Evolutionary conservation across 2,113 vertebrate species (phyloP).

Genomic region (Raphicerus campestris): DNA sequence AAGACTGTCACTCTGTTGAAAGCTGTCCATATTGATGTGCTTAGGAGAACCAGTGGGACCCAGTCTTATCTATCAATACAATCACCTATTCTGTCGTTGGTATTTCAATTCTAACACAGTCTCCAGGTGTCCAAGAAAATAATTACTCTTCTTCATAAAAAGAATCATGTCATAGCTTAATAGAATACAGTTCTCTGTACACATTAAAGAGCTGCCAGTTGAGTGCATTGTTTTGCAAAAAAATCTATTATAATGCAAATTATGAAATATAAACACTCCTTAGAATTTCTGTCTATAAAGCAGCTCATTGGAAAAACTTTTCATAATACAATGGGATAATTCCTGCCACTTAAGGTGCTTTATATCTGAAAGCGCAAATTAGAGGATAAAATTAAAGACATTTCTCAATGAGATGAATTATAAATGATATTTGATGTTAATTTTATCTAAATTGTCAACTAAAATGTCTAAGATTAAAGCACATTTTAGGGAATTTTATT

Average conservation of each 20-base stretch:
- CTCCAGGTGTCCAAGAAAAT: not conserved
- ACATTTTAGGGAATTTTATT: conserved; percentile 9
- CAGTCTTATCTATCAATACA: not conserved
- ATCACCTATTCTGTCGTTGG: not conserved
- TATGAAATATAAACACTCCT: not conserved
- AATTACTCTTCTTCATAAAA: conserved; percentile 22
- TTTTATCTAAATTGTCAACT: conserved; percentile 21
- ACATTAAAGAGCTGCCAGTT: not conserved
- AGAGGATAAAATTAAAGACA: not conserved
- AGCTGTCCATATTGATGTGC: not conserved
- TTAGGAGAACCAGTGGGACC: not conserved
- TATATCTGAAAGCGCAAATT: conserved; percentile 43
- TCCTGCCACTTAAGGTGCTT: not conserved
- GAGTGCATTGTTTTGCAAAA: conserved; percentile 28
- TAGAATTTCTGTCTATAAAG: conserved; percentile 33
- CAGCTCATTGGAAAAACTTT: conserved; percentile 28
- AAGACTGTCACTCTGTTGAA: not conserved
- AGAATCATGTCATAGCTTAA: not conserved
- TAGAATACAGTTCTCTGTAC: not conserved
- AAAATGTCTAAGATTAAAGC: conserved; percentile 3
- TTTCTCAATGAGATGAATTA: conserved; percentile 30
- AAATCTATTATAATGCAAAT: conserved; percentile 50
- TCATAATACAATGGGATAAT: conserved; percentile 2
- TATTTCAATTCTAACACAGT: not conserved
- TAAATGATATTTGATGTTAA: conserved; percentile 26